These are phyloP conservation scores for Rallus crepitans DNA, from an alignment of 2,797 vertebrate genomes.

Conservation along the genomic window DNA sequence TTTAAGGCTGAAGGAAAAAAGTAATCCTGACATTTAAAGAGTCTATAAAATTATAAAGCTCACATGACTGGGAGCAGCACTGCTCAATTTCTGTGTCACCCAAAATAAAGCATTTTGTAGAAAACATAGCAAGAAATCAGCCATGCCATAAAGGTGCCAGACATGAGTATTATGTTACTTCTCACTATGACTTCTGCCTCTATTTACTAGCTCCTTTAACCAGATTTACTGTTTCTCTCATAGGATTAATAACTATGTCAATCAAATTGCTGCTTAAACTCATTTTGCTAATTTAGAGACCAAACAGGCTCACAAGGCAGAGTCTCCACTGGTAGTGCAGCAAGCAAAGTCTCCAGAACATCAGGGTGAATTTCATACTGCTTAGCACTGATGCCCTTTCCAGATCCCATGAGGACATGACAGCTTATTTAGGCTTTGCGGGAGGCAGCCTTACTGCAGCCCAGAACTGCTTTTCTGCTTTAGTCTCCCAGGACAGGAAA, in stretches of 20 bases:
- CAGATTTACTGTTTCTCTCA: background rate
- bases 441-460: background rate
- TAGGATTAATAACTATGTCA: background rate
- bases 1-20: background rate
- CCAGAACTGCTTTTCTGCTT: background rate
- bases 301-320: background rate
- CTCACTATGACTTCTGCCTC: background rate
- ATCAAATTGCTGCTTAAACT: background rate
- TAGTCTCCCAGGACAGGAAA: background rate
- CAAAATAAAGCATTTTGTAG: background rate
- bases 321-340: background rate
- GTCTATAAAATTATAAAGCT: background rate
- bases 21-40: background rate
- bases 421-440: background rate
- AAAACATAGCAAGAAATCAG: background rate
- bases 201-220: background rate
- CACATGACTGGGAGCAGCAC: background rate
- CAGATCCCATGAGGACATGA: background rate
- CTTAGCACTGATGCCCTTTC: background rate
- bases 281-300: background rate
- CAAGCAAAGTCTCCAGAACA: background rate
- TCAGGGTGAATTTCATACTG: background rate
- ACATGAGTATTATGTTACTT: background rate
- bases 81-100: background rate
- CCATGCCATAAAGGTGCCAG: background rate